A percentile compares a stretch with the other conserved stretches of the same genome.
Conservation (phyloP, 2,797 vertebrate genomes). For the Acrossocheilus fasciatus region DNA sequence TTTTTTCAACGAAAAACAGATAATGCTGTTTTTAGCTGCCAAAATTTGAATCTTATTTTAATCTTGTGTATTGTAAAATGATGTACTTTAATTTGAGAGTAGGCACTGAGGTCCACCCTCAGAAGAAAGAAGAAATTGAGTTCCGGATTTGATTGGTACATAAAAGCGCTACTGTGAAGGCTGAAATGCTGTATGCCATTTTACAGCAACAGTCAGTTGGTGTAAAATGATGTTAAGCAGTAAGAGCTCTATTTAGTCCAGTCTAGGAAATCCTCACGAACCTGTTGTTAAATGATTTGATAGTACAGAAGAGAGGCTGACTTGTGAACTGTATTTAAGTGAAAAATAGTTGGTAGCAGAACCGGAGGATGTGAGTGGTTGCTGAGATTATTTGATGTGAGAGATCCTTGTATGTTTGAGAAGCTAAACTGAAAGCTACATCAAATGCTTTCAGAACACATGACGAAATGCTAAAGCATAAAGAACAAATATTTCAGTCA, state of each 20-base stretch:
- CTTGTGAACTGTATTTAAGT: not conserved
- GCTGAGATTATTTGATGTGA: not conserved
- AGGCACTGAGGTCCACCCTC: no score
- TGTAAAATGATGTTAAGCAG: not conserved
- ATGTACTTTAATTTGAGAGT: no score
- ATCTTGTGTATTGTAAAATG: no score
- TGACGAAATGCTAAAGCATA: not conserved
- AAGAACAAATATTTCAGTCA: not conserved
- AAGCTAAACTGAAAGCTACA: not conserved
- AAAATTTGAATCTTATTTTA: no score
- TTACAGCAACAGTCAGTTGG: not conserved
- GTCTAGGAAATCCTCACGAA: not conserved
- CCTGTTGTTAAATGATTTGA: not conserved
- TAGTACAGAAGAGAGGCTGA: not conserved
- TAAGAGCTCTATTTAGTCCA: not conserved
- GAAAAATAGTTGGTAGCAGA: not conserved
- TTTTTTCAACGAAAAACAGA: no score
- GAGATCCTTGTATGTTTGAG: not conserved
- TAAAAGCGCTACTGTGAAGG: no score
- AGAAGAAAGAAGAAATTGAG: no score
- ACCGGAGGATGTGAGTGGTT: not conserved
- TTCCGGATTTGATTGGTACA: no score
- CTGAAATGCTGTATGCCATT: not conserved
- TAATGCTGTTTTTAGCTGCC: no score
- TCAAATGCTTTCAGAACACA: not conserved